These are phyloP conservation scores for Carterocephalus palaemon DNA, from an alignment of 2,888 invertebrate genomes.

Conservation along the genomic window DNA sequence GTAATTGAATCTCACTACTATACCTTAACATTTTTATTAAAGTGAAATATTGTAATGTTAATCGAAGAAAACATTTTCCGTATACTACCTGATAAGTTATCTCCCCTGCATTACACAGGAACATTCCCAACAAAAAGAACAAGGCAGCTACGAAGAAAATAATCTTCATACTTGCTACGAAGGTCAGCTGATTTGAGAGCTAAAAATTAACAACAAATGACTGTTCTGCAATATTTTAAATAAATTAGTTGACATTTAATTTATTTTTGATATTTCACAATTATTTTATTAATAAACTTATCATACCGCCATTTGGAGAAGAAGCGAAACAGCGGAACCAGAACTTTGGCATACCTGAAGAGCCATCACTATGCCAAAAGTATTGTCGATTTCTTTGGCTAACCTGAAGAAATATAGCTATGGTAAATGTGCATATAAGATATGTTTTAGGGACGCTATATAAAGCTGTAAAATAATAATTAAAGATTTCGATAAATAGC, in stretches of 20 bases:
- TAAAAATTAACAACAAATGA: constrained; percentile 38
- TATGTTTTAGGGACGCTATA: neutral
- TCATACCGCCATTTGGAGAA: constrained; percentile 51
- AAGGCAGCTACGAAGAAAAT: constrained; percentile 57
- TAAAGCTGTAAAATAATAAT: neutral
- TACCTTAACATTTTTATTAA: too few relatives aligned
- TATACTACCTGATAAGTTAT: constrained; percentile 66
- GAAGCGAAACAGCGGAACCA: constrained; percentile 53
- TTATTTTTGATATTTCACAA: constrained; percentile 10
- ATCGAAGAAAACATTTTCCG: too few relatives aligned
- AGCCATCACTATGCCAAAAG: constrained; percentile 63
- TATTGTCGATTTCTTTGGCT: constrained; percentile 56
- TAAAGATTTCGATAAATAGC: neutral
- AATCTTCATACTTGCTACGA: constrained; percentile 54
- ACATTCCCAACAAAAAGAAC: constrained; percentile 60
- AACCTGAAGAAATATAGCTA: constrained; percentile 45
- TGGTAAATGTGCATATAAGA: constrained; percentile 17
- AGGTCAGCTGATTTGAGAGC: constrained; percentile 56
- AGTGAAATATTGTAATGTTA: too few relatives aligned
- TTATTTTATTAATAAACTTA: constrained; percentile 12
- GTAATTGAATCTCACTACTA: too few relatives aligned
- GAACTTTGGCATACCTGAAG: constrained; percentile 61
- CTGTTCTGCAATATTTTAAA: too few relatives aligned
- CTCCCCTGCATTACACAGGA: constrained; percentile 69
- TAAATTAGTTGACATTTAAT: too few relatives aligned